Base-by-base conservation (phyloP, 1,140 invertebrate genomes). In the Piezodorus guildinii region DNA sequence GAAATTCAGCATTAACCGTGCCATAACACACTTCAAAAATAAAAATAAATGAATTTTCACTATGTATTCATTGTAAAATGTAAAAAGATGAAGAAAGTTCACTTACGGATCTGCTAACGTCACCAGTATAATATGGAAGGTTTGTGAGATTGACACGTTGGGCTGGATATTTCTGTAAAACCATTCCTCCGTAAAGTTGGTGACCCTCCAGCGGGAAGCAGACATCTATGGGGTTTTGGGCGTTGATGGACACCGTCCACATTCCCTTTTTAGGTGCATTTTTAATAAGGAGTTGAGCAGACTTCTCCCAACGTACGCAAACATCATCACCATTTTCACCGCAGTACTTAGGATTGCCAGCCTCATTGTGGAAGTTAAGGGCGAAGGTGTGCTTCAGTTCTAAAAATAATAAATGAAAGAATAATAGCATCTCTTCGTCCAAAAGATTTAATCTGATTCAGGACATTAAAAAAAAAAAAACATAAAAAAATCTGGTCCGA, bases 321-420 rank as follows among this genome's bases (percentile, higher is more conserved):
- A 60, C 34, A n/a, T 60, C 58, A 34, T n/a, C 58, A 43, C 43
- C 30, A 19, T 49, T 14, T 49, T 17, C 46, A 6, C n/a, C 58
- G 14, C 58, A 60, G 25, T 60, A 25, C 34, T 60, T 17, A 34
- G 58, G 58, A 39, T 60, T 43, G 16, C 58, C 58, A 60, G 17
- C 34, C 16, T 60, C 34, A 1, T 17, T 14, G 10, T n/a, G 5
- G 21, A 60, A 60, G 19, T 1, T 1, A 8, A 60, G 8, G 3
- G n/a, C 8, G 19, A 43, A 39, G 16, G n/a, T 15, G 62, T 45
- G 67, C 10, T 17, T 49, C 21, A 49, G 10, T 49, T 49, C 46
- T 49, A 14, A 17, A 49, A 49, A 49, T 39, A 39, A 39, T 39
- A 6, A 39, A 10, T 10, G 9, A 10, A 39, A 10, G 12, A 39